Percentiles rank a stretch among this genome's conserved stretches.
phyloP scores from a whole-genome alignment of 2,888 invertebrate genomes.

The Monoplex corrugatus region DNA sequence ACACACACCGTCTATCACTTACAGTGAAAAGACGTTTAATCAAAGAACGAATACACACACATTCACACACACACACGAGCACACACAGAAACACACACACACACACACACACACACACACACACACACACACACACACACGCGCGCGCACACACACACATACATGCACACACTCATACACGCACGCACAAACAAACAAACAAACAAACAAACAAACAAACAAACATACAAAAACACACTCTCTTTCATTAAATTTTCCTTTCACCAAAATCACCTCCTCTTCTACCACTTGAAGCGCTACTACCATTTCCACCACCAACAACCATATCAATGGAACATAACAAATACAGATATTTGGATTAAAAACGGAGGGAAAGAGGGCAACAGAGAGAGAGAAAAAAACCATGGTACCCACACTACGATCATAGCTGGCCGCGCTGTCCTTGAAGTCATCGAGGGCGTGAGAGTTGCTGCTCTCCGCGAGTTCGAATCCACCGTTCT shows the following conservation, averaged over 20 bases:
- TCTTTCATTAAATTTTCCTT: no score
- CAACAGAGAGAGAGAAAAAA: background rate
- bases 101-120: constrained; percentile 1
- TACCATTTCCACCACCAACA: no score
- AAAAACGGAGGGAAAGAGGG: background rate
- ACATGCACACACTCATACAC: background rate
- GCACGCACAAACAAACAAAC: background rate
- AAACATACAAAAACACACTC: background rate
- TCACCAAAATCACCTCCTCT: no score
- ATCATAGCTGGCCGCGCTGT: constrained; percentile 48
- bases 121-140: constrained; percentile 1
- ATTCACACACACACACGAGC: no score
- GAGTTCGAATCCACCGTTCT: constrained; percentile 55
- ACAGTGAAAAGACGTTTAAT: no score
- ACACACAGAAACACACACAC: background rate
- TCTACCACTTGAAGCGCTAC: no score
- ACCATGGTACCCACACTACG: constrained; percentile 15
- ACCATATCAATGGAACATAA: no score
- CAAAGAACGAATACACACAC: no score
- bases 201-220: background rate
- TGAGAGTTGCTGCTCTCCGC: constrained; percentile 45
- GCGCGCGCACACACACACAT: background rate
- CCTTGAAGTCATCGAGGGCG: constrained; percentile 53
- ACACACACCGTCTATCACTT: no score
- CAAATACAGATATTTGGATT: no score